Conservation (phyloP, 2,113 vertebrate genomes). For the Poecile atricapillus region DNA sequence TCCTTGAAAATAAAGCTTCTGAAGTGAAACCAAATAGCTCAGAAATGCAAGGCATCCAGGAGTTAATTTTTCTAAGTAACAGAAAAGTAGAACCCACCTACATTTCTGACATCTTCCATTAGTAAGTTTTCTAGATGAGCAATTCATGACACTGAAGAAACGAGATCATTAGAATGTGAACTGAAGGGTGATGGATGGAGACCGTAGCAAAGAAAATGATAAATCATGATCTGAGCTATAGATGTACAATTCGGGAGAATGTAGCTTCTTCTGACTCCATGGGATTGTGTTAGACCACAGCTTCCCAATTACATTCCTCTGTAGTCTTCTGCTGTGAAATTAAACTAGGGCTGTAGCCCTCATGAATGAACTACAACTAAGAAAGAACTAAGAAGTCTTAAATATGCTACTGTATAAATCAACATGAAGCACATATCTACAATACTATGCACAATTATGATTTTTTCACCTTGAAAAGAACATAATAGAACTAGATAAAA, state of each 20-base stretch:
- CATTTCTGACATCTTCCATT: conserved; percentile 49
- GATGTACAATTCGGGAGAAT: neutral
- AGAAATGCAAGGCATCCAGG: neutral
- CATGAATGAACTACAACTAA: neutral
- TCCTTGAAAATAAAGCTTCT: neutral
- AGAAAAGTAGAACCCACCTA: conserved; percentile 1
- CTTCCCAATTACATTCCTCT: neutral
- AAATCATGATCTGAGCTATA: conserved; percentile 4
- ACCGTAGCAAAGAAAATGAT: conserved; percentile 1
- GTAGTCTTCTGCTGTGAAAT: neutral
- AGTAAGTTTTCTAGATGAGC: conserved; percentile 51
- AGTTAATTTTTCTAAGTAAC: conserved; percentile 33
- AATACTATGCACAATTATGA: neutral
- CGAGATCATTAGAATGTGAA: conserved; percentile 50
- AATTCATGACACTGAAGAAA: conserved; percentile 52
- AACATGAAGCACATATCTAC: neutral
- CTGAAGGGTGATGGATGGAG: conserved; percentile 50
- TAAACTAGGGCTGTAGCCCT: neutral
- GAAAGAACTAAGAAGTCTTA: neutral
- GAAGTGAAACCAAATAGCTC: conserved; percentile 10
- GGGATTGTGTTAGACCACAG: neutral
- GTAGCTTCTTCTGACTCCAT: neutral
- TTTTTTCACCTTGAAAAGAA: conserved; percentile 20
- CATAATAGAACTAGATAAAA: neutral
- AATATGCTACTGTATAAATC: neutral